Percentiles rank a stretch among this genome's conserved stretches.
These are phyloP conservation scores for Strigops habroptila DNA, from an alignment of 2,113 vertebrate genomes.

Conservation along the genomic window DNA sequence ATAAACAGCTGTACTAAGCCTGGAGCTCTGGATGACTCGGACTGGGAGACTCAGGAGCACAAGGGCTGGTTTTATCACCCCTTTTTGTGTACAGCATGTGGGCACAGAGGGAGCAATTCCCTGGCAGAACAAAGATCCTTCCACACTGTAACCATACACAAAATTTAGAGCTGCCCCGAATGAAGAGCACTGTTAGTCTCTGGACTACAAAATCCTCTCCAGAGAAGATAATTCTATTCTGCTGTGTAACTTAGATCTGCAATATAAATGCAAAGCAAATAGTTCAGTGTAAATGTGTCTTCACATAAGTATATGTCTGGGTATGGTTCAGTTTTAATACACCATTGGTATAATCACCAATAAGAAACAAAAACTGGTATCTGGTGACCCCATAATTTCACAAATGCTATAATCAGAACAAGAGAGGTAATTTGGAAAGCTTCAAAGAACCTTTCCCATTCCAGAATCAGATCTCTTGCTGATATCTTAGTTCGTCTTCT, in stretches of 20 bases:
- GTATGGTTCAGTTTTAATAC: not conserved
- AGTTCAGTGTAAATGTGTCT: not conserved
- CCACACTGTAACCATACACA: not conserved
- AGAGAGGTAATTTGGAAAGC: not conserved
- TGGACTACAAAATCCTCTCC: not conserved
- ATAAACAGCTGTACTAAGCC: not conserved
- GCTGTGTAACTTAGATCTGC: not conserved
- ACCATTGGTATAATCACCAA: not conserved
- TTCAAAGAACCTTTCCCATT: constrained; percentile 12
- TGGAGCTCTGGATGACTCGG: not conserved
- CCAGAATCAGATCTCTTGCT: constrained; percentile 10
- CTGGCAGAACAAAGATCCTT: not conserved
- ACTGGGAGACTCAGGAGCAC: not conserved
- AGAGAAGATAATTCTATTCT: not conserved
- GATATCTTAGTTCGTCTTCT: constrained; percentile 43
- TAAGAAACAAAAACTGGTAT: not conserved
- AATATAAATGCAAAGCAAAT: not conserved
- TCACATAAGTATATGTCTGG: not conserved
- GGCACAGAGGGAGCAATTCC: not conserved
- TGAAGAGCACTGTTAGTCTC: not conserved
- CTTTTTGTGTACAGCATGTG: not conserved
- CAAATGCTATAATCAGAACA: not conserved
- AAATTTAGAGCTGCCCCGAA: not conserved
- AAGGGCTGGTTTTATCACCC: not conserved
- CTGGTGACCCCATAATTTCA: not conserved